phyloP scores from a whole-genome alignment of 2,797 vertebrate genomes.

The Eulemur mongoz region DNA sequence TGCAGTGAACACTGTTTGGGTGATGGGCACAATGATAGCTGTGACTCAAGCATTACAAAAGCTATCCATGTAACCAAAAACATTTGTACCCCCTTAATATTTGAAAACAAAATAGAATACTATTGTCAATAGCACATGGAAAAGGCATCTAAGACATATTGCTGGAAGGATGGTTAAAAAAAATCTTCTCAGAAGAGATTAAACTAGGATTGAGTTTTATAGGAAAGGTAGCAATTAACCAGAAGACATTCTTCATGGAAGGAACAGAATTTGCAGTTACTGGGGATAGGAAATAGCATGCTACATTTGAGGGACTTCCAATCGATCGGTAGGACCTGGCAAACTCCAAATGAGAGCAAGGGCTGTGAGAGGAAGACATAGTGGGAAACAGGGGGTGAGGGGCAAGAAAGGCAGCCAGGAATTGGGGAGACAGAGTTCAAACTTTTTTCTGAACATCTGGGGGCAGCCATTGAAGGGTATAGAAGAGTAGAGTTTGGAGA shows the following conservation, averaged over 20 bases:
- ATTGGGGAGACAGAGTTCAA: background rate
- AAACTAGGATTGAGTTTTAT: background rate
- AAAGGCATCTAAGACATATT: background rate
- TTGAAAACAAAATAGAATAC: background rate
- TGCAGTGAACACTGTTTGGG: background rate
- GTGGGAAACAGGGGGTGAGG: too few relatives aligned
- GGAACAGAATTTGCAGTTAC: background rate
- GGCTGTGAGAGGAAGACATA: background rate
- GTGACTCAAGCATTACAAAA: background rate
- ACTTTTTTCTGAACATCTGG: background rate
- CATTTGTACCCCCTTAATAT: background rate
- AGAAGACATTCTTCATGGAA: background rate
- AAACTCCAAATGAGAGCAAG: background rate
- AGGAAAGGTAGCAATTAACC: background rate
- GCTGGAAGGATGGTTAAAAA: background rate
- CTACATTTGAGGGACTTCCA: background rate
- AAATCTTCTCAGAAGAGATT: background rate
- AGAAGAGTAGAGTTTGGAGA: background rate
- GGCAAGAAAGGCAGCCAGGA: background rate
- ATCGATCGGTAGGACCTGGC: background rate
- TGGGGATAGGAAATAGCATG: background rate
- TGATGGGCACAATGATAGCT: background rate
- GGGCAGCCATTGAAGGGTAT: background rate
- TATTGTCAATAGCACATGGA: background rate
- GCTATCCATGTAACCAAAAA: background rate